Evolutionary conservation across 2,888 invertebrate species (phyloP), one percentile per base, ranked within the genome.

Genomic region (Prosopocoilus inquinatus): DNA sequence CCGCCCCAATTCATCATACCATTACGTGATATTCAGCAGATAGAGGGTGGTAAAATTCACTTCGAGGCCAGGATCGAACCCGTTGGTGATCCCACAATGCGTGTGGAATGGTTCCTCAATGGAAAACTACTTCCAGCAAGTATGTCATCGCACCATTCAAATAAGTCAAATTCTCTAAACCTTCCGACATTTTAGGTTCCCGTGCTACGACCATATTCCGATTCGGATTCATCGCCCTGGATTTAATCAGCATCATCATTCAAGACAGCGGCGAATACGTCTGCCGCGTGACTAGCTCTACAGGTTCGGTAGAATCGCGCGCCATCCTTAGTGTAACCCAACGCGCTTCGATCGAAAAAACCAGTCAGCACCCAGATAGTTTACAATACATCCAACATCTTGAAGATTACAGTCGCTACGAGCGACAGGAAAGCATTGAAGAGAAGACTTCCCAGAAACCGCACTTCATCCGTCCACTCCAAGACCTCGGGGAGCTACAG

Each of bases 31-130:
- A 82, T 89, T 63, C 81, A 88, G 67, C 89, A 92, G 75, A 83
- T 87, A 73, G 96, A 96, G 80, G 94, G 96, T 77, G 93, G 93
- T 73, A 88, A 92, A 74, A 88, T 94, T 71, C 95, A 96, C 81
- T 95, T 98, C 82, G 97, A 98, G 82, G 96, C 96, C 75, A 90
- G 95, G 78, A 91, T 97, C 79, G 92, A 94, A 79, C 97, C 97
- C 66, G 92, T 96, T 72, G 96, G 96, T 65, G 97, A 98, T 79
- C 95, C 96, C 62, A 90, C 90, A 48, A 94, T 97, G 94, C 88
- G 88, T 72, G 92, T 97, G 68, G 95, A 96, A 80, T 98, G 96
- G 96, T 93, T 88, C 75, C 86, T 90, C 72, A 94, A 97, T 78
- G 95, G 94, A 70, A 86, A 87, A 80, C 90, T 91, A 72, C 84